Conservation (phyloP, 2,797 vertebrate genomes). For the Spinibarbus caldwelli region DNA sequence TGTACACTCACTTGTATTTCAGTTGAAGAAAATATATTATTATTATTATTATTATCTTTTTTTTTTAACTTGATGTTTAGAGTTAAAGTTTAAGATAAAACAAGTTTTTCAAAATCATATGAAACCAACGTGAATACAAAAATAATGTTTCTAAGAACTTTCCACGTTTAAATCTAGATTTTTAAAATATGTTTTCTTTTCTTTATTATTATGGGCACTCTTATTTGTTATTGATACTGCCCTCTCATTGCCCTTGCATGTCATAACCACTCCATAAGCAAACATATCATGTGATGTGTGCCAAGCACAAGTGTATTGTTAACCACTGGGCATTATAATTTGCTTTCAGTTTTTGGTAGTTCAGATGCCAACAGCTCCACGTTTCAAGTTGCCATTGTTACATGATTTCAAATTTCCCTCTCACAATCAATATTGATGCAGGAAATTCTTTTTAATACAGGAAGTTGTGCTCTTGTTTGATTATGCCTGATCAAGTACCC, state of each 20-base stretch:
- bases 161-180: not conserved
- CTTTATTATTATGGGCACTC: not conserved
- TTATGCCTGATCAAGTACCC: not conserved
- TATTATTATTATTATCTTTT: too few species aligned
- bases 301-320: constrained; percentile 16
- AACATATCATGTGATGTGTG: constrained; percentile 17
- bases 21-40: too few species aligned
- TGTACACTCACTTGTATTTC: too few species aligned
- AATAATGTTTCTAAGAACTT: not conserved
- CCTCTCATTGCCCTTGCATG: constrained; percentile 5
- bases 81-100: too few species aligned
- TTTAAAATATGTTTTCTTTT: not conserved
- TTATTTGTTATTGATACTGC: not conserved
- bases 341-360: not conserved
- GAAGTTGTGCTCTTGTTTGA: not conserved
- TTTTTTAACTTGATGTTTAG: too few species aligned
- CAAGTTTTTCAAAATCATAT: not conserved
- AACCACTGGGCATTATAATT: not conserved
- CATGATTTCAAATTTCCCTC: not conserved
- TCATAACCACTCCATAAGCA: constrained; percentile 12
- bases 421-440: not conserved
- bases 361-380: not conserved
- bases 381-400: not conserved
- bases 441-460: not conserved
- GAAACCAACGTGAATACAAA: not conserved